Conservation (phyloP, 2,797 vertebrate species). For the Bradypodion ventrale region DNA sequence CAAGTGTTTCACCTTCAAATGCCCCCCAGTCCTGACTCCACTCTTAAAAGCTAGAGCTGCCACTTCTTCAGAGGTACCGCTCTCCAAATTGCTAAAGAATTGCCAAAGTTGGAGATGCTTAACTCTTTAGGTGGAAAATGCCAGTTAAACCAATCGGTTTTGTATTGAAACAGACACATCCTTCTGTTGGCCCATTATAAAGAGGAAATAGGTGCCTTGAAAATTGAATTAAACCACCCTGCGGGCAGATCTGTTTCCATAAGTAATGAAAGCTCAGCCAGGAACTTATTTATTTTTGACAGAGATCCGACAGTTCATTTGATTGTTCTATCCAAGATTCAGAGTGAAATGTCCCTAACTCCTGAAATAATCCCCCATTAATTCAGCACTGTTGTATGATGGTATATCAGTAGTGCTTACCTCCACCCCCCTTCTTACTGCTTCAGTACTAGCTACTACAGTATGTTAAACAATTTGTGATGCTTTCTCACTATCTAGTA, state of each 20-base stretch:
- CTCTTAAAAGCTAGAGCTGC: background rate
- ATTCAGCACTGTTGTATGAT: constrained; percentile 4
- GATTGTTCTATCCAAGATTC: background rate
- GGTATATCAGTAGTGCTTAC: background rate
- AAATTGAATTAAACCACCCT: background rate
- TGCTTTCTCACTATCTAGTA: background rate
- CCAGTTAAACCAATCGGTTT: background rate
- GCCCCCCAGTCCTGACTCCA: constrained; percentile 46
- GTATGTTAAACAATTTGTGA: background rate
- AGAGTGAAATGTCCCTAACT: background rate
- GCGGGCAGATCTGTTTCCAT: constrained; percentile 23
- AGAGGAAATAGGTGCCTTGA: background rate
- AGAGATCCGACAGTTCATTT: background rate
- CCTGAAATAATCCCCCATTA: background rate
- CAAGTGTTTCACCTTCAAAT: constrained; percentile 68
- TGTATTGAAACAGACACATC: background rate
- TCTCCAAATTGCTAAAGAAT: background rate
- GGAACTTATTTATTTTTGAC: background rate
- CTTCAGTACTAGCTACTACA: background rate
- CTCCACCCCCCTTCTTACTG: background rate
- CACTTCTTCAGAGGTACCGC: background rate
- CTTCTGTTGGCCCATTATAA: background rate
- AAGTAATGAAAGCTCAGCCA: background rate
- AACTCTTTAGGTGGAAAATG: background rate
- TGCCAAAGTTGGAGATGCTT: background rate